These are phyloP conservation scores for Troides helena DNA, from an alignment of 2,888 invertebrate genomes.

Conservation along the genomic window DNA sequence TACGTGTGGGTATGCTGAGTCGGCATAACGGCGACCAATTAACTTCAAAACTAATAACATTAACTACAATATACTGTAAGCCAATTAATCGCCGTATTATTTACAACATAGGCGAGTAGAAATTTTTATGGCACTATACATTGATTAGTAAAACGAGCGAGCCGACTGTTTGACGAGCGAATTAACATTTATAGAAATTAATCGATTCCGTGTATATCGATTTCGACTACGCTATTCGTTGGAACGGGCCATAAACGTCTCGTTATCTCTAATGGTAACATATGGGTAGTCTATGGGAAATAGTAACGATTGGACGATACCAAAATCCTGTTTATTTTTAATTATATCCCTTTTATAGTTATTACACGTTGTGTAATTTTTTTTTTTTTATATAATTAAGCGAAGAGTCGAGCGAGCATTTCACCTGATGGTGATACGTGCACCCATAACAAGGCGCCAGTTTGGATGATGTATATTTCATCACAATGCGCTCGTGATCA, in stretches of 20 bases:
- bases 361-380: conserved; percentile 35
- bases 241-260: conserved; percentile 70
- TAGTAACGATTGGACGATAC: conserved; percentile 45
- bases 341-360: conserved; percentile 48
- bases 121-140: conserved; percentile 69
- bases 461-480: no score
- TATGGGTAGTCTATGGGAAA: conserved; percentile 64
- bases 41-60: conserved; percentile 59
- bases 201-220: conserved; percentile 71
- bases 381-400: no score
- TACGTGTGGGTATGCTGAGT: no score
- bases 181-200: conserved; percentile 76
- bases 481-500: conserved; percentile 23
- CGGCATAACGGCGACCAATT: conserved; percentile 46
- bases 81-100: conserved; percentile 69
- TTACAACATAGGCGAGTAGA: conserved; percentile 57
- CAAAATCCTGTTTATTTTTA: conserved; percentile 65
- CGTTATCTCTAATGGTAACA: conserved; percentile 74
- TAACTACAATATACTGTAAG: conserved; percentile 46
- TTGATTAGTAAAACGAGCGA: conserved; percentile 73
- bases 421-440: no score
- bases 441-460: no score
- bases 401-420: no score
- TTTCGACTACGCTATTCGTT: conserved; percentile 47
- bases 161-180: conserved; percentile 71